Conservation (phyloP, 2,113 vertebrate genomes). For the Bubo bubo region DNA sequence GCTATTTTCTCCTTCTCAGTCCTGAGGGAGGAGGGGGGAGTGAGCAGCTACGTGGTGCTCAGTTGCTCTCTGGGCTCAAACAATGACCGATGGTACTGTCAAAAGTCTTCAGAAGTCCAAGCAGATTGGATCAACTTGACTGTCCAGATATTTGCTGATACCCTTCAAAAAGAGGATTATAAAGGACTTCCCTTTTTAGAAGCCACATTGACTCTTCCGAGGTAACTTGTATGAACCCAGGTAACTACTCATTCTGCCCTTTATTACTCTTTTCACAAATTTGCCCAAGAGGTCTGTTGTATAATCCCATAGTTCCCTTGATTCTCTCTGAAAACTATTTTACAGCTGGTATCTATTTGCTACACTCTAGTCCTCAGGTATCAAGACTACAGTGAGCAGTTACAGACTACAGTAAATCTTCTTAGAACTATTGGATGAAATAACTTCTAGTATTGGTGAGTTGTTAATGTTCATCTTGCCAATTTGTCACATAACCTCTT, state of each 20-base stretch:
- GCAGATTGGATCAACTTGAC: not conserved
- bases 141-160: not conserved
- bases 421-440: not conserved
- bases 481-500: not conserved
- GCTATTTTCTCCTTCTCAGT: too few relatives aligned
- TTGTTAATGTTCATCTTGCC: not conserved
- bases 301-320: not conserved
- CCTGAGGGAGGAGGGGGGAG: too few relatives aligned
- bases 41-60: too few relatives aligned
- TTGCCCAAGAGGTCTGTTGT: not conserved
- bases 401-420: not conserved
- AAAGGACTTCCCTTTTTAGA: not conserved
- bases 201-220: not conserved
- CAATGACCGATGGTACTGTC: not conserved
- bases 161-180: not conserved
- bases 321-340: not conserved
- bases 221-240: not conserved
- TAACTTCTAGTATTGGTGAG: not conserved
- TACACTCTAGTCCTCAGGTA: not conserved
- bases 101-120: not conserved
- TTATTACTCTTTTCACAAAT: not conserved
- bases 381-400: not conserved
- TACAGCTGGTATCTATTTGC: not conserved
- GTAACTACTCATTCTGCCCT: not conserved
- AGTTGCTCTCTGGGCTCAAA: too few relatives aligned